Conservation (phyloP, 53 echinoderm and acorn worm genomes). For the Zoroaster sp. region DNA sequence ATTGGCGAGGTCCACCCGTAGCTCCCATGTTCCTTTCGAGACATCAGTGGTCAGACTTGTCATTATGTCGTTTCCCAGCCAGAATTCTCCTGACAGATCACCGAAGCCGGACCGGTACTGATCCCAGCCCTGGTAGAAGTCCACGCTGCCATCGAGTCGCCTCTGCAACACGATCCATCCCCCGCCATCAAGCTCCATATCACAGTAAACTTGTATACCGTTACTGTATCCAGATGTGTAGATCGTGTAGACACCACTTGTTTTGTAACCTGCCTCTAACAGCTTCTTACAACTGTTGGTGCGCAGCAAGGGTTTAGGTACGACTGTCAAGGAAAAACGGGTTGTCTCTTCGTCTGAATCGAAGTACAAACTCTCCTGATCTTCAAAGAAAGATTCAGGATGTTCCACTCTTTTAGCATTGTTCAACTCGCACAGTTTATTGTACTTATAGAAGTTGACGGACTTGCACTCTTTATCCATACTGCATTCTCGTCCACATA, state of each 20-base stretch:
- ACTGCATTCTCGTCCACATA: slow-evolving; percentile 4
- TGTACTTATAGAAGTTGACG: background rate
- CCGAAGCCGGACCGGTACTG: background rate
- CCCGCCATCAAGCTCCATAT: slow-evolving; percentile 11
- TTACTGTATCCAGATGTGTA: background rate
- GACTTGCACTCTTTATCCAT: background rate
- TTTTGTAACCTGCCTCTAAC: background rate
- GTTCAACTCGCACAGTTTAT: background rate
- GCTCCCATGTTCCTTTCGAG: background rate
- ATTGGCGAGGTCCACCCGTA: background rate
- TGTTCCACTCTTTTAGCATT: background rate
- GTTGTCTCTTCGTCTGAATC: background rate
- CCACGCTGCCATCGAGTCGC: background rate
- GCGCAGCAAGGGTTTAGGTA: background rate
- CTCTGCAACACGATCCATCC: slow-evolving; percentile 14
- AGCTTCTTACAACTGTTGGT: background rate
- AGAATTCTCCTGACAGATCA: background rate
- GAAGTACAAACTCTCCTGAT: slow-evolving; percentile 6
- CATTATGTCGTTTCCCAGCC: slow-evolving; percentile 7
- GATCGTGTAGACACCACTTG: background rate
- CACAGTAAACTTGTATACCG: background rate
- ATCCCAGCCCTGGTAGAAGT: background rate
- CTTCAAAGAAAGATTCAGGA: background rate
- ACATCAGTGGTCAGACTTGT: background rate
- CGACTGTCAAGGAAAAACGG: background rate